Evolutionary conservation across 2,113 vertebrate species (phyloP), one percentile per base, ranked within the genome.

Genomic region (Tringa solitaria): DNA sequence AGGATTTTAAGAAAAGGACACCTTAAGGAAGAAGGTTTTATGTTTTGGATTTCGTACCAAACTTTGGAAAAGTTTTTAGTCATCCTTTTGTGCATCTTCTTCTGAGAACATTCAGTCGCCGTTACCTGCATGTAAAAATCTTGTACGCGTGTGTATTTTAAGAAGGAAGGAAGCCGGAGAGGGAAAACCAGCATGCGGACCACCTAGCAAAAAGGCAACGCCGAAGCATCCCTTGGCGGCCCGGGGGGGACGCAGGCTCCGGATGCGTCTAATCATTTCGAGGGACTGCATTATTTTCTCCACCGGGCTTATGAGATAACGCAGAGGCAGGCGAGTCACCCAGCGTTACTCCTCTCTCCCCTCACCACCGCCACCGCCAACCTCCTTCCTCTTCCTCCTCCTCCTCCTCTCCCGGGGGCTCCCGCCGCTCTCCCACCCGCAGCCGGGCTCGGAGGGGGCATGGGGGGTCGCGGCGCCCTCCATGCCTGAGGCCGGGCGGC

Each of bases 401-500:
- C 26, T 56, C 67, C 18, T n/a, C 84, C 20, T 30, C 84, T 14
- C 20, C 56, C 77, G 30, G 33, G 45, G 64, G 56, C 46, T 76
- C 50, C 88, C 3, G 41, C 74, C 64, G 41, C 67, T 85, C 75
- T 88, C 51, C 59, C 75, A 30, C 27, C 77, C 32, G 57, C 92
- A 91, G 72, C 84, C 65, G 67, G 33, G 46, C 84, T 79, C 43
- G 39, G 48, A 41, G 72, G 51, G 80, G 76, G 17, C 14, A 96
- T 97, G 97, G 92, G 82, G 61, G 88, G 32, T 73, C 48, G 63
- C 79, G 75, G 70, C 43, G 88, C 83, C 48, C 84, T 90, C 84
- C 45, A 94, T 93, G 95, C 91, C 80, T 96, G 95, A 97, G 79
- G 85, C 72, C 35, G 78, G 84, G 90, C 59, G 77, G 75, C 78